Evolutionary conservation across 53 echinoderm and acorn worm species (phyloP).

Genomic region (Pentamera pediparva): DNA sequence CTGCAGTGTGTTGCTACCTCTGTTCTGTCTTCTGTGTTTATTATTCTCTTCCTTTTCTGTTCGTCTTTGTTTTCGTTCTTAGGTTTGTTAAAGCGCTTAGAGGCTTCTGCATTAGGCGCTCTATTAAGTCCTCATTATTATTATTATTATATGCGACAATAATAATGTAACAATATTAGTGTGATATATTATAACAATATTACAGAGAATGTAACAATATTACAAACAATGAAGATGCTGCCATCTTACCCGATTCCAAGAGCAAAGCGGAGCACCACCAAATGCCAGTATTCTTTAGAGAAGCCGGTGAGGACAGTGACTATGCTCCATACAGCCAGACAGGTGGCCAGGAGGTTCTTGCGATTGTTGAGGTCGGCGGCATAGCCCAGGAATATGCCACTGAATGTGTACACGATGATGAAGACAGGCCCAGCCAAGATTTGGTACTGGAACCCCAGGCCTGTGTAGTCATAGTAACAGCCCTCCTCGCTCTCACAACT

Average conservation of each 20-base stretch:
- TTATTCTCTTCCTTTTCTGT: too few species aligned
- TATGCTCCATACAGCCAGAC: slow-evolving; percentile 63
- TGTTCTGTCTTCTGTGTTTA: too few species aligned
- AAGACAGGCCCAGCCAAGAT: slow-evolving; percentile 64
- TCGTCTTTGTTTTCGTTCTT: too few species aligned
- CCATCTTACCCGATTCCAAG: slow-evolving; percentile 61
- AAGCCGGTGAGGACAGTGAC: slow-evolving; percentile 72
- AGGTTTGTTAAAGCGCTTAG: too few species aligned
- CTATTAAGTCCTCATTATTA: too few species aligned
- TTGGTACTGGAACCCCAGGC: slow-evolving; percentile 63
- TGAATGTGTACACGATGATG: slow-evolving; percentile 60
- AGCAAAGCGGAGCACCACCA: slow-evolving; percentile 59
- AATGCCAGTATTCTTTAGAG: slow-evolving; percentile 72
- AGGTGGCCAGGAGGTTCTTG: slow-evolving; percentile 57
- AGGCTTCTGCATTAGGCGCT: too few species aligned
- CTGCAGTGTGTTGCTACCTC: too few species aligned
- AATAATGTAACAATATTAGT: too few species aligned
- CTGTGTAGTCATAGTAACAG: slow-evolving; percentile 63
- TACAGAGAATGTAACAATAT: not conserved
- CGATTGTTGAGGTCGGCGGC: slow-evolving; percentile 67
- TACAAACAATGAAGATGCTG: not conserved
- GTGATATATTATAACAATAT: not conserved
- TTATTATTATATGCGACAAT: too few species aligned
- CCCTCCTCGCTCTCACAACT: slow-evolving; percentile 34
- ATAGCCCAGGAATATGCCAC: slow-evolving; percentile 57